Evolutionary conservation across 2,888 invertebrate genomes (phyloP), one percentile per base, ranked within the genome.

Genomic region (Eupithecia insigniata): DNA sequence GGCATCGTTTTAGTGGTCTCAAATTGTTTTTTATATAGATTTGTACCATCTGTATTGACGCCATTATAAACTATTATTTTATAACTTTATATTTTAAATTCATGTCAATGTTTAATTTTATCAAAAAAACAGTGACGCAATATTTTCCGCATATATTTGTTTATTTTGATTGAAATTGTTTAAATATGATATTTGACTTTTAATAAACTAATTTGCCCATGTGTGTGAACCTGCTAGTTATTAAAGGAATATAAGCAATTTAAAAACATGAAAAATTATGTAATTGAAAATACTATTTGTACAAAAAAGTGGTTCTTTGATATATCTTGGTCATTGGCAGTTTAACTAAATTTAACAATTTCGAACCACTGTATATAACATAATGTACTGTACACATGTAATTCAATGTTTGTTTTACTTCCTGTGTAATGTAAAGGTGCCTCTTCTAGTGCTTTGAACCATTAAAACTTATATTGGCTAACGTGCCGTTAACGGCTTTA

Each of bases 251-350:
- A 8, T n/a, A 51, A 51, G 10, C 8, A 51, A 51, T 22, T 22
- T 0, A 43, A 43, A 43, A n/a, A 43, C 43, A 43, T n/a, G 18
- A 18, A 43, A 51, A 22, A 51, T 22, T 10, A 51, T 55, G 12
- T 51, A 22, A 18, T 3, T 7, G 22, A 51, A n/a, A 51, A 12
- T 12, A 26, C 4, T 14, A 30, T 60, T 60, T 18, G 30, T 34
- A 28, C 18, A 30, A 16, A 16, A 61, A 18, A 61, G 65, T 70
- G 70, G 66, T 61, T 61, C 64, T 26, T 64, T 62, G 34, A 36
- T 36, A 22, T n/a, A 22, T 36, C 36, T 43, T n/a, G 68, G 60
- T 62, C 28, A 58, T 74, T 74, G 74, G 74, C 71, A 74, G 74
- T 74, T 74, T 71, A 69, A 43, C 58, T 30, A 68, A 70, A 74